A percentile compares a stretch with the other conserved stretches of the same genome.
phyloP scores from a whole-genome alignment of 2,113 vertebrate genomes.

The Andinoacara biseriatus region DNA sequence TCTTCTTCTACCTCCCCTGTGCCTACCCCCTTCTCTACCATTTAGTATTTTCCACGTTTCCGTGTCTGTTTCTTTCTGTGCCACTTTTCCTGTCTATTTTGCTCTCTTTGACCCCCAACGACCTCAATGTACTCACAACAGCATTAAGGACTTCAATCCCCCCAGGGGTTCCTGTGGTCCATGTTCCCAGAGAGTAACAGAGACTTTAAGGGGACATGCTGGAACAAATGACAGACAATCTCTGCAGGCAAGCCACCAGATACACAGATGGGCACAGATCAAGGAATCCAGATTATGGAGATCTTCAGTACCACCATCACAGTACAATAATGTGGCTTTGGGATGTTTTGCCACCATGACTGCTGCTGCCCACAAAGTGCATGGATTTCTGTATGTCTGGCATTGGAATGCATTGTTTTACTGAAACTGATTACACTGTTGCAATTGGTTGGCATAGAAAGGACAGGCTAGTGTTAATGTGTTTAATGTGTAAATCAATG shows the following conservation, averaged over 20 bases:
- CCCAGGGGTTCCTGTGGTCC: conserved; percentile 61
- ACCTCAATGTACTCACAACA: conserved; percentile 57
- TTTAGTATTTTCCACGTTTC: conserved; percentile 4
- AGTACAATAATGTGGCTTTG: conserved; percentile 27
- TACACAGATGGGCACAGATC: conserved; percentile 64
- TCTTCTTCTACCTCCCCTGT: conserved; percentile 30
- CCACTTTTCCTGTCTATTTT: conserved; percentile 30
- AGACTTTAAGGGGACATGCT: conserved; percentile 55
- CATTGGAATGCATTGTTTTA: background rate
- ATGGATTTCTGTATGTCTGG: conserved; percentile 19
- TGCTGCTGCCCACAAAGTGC: conserved; percentile 49
- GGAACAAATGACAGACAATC: conserved; percentile 77
- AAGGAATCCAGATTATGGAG: conserved; percentile 57
- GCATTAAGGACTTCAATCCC: conserved; percentile 55
- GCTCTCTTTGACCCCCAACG: conserved; percentile 37
- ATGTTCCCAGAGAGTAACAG: conserved; percentile 71
- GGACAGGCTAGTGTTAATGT: conserved; percentile 6
- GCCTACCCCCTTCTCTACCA: background rate
- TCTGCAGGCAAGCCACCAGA: conserved; percentile 62
- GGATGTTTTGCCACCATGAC: conserved; percentile 49
- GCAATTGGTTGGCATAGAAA: background rate
- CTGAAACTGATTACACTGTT: conserved; percentile 22
- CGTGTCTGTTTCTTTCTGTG: conserved; percentile 38
- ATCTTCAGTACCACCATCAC: conserved; percentile 31
- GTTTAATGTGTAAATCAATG: conserved; percentile 28